A percentile compares a stretch with the other conserved stretches of the same genome.
These are phyloP conservation scores for Cabera pusaria DNA, from an alignment of 2,888 invertebrate species.

Conservation along the genomic window DNA sequence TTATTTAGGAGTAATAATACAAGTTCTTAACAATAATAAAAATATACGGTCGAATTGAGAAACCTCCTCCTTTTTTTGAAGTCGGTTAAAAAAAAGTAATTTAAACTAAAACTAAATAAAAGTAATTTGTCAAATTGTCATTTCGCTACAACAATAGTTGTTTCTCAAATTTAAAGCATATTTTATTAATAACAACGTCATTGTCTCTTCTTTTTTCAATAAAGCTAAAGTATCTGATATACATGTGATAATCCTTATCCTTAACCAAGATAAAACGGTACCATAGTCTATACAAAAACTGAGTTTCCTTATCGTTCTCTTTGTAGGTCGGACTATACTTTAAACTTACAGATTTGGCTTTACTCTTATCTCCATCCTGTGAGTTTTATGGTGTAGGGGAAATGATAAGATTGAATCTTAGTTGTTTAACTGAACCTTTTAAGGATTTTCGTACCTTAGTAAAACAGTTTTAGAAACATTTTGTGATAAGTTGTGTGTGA, in stretches of 20 bases:
- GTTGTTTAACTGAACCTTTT: constrained; percentile 16
- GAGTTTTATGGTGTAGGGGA: constrained; percentile 20
- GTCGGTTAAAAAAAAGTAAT: too few species aligned
- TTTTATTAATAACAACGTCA: not conserved
- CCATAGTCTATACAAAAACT: too few species aligned
- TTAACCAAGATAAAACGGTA: too few species aligned
- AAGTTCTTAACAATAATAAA: constrained; percentile 38
- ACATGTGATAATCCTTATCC: too few species aligned
- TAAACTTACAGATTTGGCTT: constrained; percentile 19
- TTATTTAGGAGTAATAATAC: constrained; percentile 43
- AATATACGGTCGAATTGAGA: too few species aligned
- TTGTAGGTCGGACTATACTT: constrained; percentile 34
- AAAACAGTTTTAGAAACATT: constrained; percentile 11
- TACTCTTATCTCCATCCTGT: constrained; percentile 23
- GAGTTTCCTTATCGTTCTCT: too few species aligned
- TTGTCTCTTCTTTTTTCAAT: constrained; percentile 19
- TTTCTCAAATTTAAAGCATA: too few species aligned
- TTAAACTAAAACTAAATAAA: too few species aligned
- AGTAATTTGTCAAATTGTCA: too few species aligned
- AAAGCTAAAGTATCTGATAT: too few species aligned
- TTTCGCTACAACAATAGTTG: too few species aligned
- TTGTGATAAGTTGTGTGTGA: constrained; percentile 7
- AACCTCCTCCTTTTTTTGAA: too few species aligned
- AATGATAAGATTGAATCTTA: constrained; percentile 22
- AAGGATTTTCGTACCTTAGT: constrained; percentile 16